Evolutionary conservation across 2,797 vertebrate genomes (phyloP).

Genomic region (Vireo griseus): DNA sequence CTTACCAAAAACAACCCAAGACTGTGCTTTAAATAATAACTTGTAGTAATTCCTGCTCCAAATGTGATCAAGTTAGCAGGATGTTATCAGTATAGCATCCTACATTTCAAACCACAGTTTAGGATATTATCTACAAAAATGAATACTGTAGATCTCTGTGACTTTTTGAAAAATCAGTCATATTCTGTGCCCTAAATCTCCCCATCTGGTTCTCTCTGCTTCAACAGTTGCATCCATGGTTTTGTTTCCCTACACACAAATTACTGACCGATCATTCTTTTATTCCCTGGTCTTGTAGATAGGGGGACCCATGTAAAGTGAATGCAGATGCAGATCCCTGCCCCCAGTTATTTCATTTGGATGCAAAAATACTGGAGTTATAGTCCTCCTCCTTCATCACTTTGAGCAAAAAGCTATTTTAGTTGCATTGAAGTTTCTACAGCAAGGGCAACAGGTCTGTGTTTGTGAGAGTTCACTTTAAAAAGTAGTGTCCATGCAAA

Average conservation of each 20-base stretch:
- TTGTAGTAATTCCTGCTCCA: not conserved
- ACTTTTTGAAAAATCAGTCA: not conserved
- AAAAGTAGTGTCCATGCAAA: not conserved
- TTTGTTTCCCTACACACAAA: not conserved
- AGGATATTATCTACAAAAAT: not conserved
- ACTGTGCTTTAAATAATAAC: constrained; percentile 37
- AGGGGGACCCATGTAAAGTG: constrained; percentile 6
- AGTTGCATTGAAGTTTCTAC: not conserved
- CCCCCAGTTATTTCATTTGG: not conserved
- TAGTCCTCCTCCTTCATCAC: not conserved
- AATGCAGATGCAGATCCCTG: not conserved
- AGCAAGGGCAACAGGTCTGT: not conserved
- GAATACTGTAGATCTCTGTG: rapidly evolving
- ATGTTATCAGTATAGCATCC: not conserved
- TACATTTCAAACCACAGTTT: not conserved
- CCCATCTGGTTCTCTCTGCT: not conserved
- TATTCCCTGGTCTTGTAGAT: constrained; percentile 9
- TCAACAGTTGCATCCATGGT: not conserved
- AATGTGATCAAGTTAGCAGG: constrained; percentile 3
- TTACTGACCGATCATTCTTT: not conserved
- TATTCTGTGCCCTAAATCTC: not conserved
- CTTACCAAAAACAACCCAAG: constrained; percentile 17
- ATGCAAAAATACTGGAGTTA: not conserved
- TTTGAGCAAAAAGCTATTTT: not conserved
- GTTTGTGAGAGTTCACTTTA: not conserved